These are phyloP conservation scores for Muntiacus muntjak DNA, from an alignment of 2,113 vertebrate genomes.

Conservation along the genomic window DNA sequence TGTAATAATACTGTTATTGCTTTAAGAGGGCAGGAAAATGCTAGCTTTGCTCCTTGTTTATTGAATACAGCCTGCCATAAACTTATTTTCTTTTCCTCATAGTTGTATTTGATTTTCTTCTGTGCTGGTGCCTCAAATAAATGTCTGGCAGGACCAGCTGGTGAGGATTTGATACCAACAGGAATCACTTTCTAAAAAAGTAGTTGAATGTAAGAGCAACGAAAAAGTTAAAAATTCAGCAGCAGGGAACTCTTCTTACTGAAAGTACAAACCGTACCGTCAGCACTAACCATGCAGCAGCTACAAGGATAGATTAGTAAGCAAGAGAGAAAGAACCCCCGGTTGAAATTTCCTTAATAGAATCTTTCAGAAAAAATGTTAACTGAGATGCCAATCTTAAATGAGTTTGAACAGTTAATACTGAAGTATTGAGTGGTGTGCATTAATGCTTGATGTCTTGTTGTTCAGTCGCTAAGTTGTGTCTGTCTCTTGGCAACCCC, in stretches of 20 bases:
- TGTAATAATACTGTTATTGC: conserved; percentile 38
- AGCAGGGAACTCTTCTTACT: background rate
- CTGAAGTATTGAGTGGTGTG: background rate
- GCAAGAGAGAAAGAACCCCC: background rate
- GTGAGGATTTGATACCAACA: conserved; percentile 18
- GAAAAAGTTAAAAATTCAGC: background rate
- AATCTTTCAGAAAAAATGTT: background rate
- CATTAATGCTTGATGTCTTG: background rate
- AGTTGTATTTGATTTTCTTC: conserved; percentile 56
- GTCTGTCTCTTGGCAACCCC: background rate
- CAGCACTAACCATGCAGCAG: background rate
- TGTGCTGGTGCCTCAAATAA: conserved; percentile 29
- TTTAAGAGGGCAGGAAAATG: background rate
- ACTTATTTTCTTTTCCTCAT: conserved; percentile 51
- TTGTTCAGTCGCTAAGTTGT: background rate
- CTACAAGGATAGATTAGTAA: background rate
- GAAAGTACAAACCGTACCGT: background rate
- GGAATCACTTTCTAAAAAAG: conserved; percentile 31
- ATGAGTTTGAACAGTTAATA: background rate
- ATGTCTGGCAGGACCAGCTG: conserved; percentile 15
- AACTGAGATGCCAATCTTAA: background rate
- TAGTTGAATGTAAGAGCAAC: background rate
- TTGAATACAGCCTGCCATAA: conserved; percentile 41
- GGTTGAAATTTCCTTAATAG: background rate
- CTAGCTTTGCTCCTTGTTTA: conserved; percentile 8